Base-by-base conservation (phyloP, 2,888 invertebrate genomes). In the Limenitis camilla region DNA sequence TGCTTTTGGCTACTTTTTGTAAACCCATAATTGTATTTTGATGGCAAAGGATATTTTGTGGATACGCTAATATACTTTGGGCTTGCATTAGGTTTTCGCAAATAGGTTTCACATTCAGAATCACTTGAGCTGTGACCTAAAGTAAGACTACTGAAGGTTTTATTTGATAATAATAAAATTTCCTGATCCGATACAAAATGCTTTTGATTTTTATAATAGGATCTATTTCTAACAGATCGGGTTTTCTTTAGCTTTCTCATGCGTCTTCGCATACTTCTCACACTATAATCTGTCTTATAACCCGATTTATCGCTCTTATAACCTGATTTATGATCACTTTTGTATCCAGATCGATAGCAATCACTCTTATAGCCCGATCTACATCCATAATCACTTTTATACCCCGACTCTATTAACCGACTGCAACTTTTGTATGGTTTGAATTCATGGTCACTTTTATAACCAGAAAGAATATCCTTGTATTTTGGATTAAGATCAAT, bases 401-500 rank as follows among this genome's bases (percentile, higher is more conserved):
- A 91, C 2, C 90, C 91, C 2, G 90, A 90, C 63, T 88, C 88
- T 60, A 88, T 87, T 29, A 88, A 68, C 55, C 87, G 78, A 65
- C 88, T 88, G 61, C 88, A 88, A 59, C 86, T 88, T 70, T 84
- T 88, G 60, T 85, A 87, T 1, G 85, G 85, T 55, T 88, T 88
- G 53, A 87, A 81, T 65, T 88, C 90, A 33, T 87, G 79, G 62
- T 90, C 91, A 67, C 90, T 91, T 78, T 90, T 90, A 61, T 90
- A 90, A 5, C 90, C 90, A 4, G 89, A 90, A 6, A 88, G 69
- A 42, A 91, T 88, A 61, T 89, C 90, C 43, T 90, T 89, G 67
- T 90, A 91, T 74, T 91, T 91, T 9, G 90, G 90, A 71, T 91
- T 90, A 3, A 91, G 80, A 70, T 91, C 91, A 38, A 91, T 91